These are phyloP conservation scores for Melikaiella ostensackeni DNA, from an alignment of 2,888 invertebrate species.

Conservation along the genomic window DNA sequence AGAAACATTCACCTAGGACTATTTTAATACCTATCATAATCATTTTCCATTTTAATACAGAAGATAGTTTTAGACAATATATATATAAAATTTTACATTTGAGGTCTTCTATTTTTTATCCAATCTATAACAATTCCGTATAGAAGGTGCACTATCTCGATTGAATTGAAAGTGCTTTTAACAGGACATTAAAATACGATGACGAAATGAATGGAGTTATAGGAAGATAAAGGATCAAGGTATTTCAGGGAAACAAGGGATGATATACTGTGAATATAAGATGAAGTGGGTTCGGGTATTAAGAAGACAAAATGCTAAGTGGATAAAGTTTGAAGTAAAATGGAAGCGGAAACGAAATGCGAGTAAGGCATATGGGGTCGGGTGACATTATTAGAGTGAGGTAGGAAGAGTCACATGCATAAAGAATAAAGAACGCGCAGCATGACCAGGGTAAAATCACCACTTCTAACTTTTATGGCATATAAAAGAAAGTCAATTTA, in stretches of 20 bases:
- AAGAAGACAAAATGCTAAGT: conserved; percentile 35
- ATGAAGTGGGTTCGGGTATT: conserved; percentile 18
- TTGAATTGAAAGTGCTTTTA: neutral
- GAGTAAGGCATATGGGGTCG: conserved; percentile 18
- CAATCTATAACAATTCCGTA: too few relatives aligned
- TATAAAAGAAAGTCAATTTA: neutral
- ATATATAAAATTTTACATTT: too few relatives aligned
- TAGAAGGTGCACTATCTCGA: neutral
- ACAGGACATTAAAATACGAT: neutral
- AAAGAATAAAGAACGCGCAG: neutral
- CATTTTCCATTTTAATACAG: too few relatives aligned
- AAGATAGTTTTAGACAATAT: too few relatives aligned
- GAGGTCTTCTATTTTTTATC: too few relatives aligned
- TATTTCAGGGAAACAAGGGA: neutral
- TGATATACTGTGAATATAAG: conserved; percentile 8
- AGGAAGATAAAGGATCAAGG: neutral
- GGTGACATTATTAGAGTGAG: neutral
- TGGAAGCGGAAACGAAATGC: conserved; percentile 31
- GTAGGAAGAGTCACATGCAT: neutral
- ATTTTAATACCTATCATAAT: too few relatives aligned
- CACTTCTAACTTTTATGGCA: neutral
- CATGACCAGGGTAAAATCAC: neutral
- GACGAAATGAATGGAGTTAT: neutral
- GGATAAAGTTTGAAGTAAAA: conserved; percentile 32
- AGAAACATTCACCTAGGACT: too few relatives aligned